Evolutionary conservation across 2,888 invertebrate species (phyloP).

Genomic region (Drosophila eohydei): DNA sequence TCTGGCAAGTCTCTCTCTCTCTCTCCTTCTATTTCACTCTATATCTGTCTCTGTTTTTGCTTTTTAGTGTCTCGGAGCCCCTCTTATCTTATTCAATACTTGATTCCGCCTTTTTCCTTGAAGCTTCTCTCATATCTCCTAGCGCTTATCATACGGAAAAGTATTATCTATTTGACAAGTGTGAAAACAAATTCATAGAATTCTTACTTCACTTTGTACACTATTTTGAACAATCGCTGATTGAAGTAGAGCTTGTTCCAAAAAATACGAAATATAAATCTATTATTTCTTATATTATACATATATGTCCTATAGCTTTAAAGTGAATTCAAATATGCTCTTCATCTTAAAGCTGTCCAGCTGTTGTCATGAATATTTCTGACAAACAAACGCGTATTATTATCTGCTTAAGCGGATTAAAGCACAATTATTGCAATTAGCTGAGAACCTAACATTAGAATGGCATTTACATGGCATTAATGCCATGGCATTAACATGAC

Average conservation of each 20-base stretch:
- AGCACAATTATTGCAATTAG: not conserved
- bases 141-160: not conserved
- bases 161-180: too few relatives aligned
- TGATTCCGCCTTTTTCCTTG: not conserved
- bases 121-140: not conserved
- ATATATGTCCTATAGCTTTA: too few relatives aligned
- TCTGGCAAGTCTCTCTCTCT: not conserved
- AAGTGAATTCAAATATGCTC: not conserved
- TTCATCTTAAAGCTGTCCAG: too few relatives aligned
- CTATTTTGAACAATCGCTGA: too few relatives aligned
- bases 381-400: not conserved
- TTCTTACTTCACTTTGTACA: too few relatives aligned
- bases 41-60: too few relatives aligned
- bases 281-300: too few relatives aligned
- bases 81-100: not conserved
- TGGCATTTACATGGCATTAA: not conserved
- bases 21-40: not conserved
- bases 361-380: not conserved
- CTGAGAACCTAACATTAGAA: not conserved
- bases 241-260: too few relatives aligned
- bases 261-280: too few relatives aligned
- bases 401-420: not conserved
- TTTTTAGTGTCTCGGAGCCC: not conserved
- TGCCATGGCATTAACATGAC: not conserved
- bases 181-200: too few relatives aligned